Evolutionary conservation across 1,140 invertebrate species (phyloP), one percentile per base, ranked within the genome.

Genomic region (Papilio dardanus): DNA sequence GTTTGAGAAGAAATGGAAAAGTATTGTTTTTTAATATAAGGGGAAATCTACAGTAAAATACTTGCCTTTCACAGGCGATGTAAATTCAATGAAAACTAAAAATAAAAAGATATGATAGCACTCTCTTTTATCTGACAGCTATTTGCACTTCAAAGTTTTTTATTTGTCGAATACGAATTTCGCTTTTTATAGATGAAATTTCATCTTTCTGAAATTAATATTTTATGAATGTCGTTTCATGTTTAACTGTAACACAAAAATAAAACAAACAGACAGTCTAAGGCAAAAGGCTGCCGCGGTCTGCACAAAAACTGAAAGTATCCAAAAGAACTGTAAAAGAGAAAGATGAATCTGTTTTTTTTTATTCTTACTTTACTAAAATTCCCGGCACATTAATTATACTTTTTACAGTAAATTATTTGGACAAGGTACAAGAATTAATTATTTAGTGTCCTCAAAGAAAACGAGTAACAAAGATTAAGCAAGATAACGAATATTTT

Each of bases 251-350:
- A 50, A 80, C 69, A 77, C 24, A 28, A 78, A 81, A 80, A 81
- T 58, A 54, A 81, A 81, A 83, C 37, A 80, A 66, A 78, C 74
- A 82, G 78, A 79, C 46, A 35, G 5, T 76, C 78, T 74, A 50
- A 81, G 62, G 69, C 66, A 77, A 77, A 80, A 62, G 74, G 75
- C 71, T 76, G 58, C 58, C 58, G 69, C 76, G 62, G 31, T 78
- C 77, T 80, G 69, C 77, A 73, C 71, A 77, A 79, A 83, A 81
- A 81, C 71, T 74, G 77, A 84, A 87, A 85, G 82, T 83, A 79
- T 77, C 74, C 75, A 54, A 82, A 83, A 77, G 73, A 75, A 81
- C 77, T 77, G 71, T 79, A 77, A 79, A 84, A 80, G 74, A 76
- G 76, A 77, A 81, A 71, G 76, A 81, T 79, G 76, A 66, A 79